Evolutionary conservation across 2,797 vertebrate genomes (phyloP), one percentile per base, ranked within the genome.

Genomic region (Rhyacichthys aspro): DNA sequence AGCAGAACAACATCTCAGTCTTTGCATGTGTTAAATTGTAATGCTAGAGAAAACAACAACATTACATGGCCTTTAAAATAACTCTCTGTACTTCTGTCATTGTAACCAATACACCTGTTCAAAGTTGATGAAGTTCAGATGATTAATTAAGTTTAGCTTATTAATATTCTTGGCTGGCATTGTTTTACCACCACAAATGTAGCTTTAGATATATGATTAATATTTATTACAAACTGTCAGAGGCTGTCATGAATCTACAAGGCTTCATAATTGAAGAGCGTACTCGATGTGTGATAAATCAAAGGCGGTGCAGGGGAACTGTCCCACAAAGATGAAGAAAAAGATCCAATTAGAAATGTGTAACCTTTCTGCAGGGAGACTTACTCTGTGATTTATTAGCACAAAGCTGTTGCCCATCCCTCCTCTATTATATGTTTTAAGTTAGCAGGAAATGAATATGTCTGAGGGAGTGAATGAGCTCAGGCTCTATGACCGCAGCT

Each of bases 161-260:
- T 89, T 81, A 74, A 80, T 76, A 87, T 86, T 79, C 83, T 47
- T 1, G 8, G 63, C 74, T 53, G 43, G 67, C 63, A 67, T 48
- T 72, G 69, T 79, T 65, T 79, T 71, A 57, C 62, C 46, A 48
- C 17, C 69, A 39, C 71, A 67, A 60, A 66, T 79, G 41, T 58
- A 77, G 77, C 67, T 69, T 59, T 72, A 59, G 73, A 85, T 88
- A 84, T 76, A 86, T 64, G 73, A 79, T 83, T 79, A 79, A 81
- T 83, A 89, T 90, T 88, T 89, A 90, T 80, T 55, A 70, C 63
- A 36, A 71, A 55, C 68, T 82, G 83, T 85, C 77, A 83, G 76
- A 53, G 65, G 66, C 67, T 84, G 82, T 81, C 81, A 72, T 86
- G 79, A 87, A 85, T 90, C 85, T 86, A 81, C 81, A 74, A 67